These are phyloP conservation scores for Petaurus breviceps DNA, from an alignment of 2,113 vertebrate genomes.

Conservation along the genomic window DNA sequence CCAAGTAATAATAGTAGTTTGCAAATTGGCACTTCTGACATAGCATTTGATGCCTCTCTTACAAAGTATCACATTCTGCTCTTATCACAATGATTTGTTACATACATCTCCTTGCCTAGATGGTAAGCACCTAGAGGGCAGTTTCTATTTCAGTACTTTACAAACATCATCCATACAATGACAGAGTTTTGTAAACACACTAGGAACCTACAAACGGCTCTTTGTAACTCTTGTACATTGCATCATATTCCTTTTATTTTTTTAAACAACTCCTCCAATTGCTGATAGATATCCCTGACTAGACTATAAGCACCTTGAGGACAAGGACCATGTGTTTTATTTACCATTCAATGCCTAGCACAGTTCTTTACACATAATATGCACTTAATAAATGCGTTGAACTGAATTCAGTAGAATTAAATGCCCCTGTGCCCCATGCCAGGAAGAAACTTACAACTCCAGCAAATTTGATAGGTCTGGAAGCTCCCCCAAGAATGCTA, in stretches of 20 bases:
- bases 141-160: not conserved
- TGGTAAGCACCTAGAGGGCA: not conserved
- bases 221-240: not conserved
- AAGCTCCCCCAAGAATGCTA: conserved; percentile 42
- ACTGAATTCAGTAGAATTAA: not conserved
- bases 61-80: not conserved
- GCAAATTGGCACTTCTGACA: not conserved
- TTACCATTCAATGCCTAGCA: not conserved
- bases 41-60: not conserved
- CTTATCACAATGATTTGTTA: no score
- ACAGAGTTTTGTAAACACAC: not conserved
- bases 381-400: not conserved
- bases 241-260: not conserved
- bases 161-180: not conserved
- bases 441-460: conserved; percentile 19
- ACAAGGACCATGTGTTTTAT: not conserved
- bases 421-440: not conserved
- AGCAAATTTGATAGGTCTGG: conserved; percentile 34
- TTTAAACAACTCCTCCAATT: not conserved
- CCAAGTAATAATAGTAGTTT: not conserved
- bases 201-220: not conserved
- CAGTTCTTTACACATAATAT: not conserved
- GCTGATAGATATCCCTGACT: not conserved
- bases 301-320: not conserved
- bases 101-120: no score